Evolutionary conservation across 1,140 invertebrate genomes (phyloP), one percentile per base, ranked within the genome.

Genomic region (Conus betulinus): DNA sequence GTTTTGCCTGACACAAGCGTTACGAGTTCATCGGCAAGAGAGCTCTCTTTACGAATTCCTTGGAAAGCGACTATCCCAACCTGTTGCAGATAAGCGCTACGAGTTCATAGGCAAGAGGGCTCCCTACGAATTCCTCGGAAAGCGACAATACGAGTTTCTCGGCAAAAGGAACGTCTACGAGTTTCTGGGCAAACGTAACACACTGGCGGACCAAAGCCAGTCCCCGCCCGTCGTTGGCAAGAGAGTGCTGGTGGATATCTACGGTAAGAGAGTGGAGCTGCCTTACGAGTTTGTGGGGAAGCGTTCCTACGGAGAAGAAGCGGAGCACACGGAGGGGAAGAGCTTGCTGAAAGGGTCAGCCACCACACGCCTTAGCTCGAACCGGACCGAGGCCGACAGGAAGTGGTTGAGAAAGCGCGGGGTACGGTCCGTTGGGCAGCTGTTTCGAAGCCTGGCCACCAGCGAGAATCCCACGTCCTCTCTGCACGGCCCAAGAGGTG

Each of bases 231-330:
- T 23, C 11, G 67, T 71, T 39, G 63, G 27, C 6, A 85, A 71
- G 57, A n/a, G 84, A n/a, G n/a, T 25, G 13, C 71, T 74, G 51
- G 79, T 81, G 25, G 85, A 87, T 51, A 79, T 87, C 53, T 78
- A 74, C 67, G 85, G 85, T 4, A 87, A 87, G 53, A 67, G 85
- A 17, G 85, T 87, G 39, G 63, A 87, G 71, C 85, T 87, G 74
- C 85, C 85, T n/a, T 87, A 87, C 85, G 85, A 87, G 74, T 87
- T 87, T 52, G 85, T 87, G 8, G 85, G 85, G 51, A 87, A 87
- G 71, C 76, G 85, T n/a, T 52, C 51, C 52, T 27, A 13, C 85
- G 51, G 71, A 23, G 74, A 25, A 23, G 39, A 17, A 17, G 23
- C 20, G 79, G 79, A 81, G 51, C 79, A 53, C 79, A 23, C 15